Evolutionary conservation across 2,113 vertebrate species (phyloP).

Genomic region (Buteo buteo): DNA sequence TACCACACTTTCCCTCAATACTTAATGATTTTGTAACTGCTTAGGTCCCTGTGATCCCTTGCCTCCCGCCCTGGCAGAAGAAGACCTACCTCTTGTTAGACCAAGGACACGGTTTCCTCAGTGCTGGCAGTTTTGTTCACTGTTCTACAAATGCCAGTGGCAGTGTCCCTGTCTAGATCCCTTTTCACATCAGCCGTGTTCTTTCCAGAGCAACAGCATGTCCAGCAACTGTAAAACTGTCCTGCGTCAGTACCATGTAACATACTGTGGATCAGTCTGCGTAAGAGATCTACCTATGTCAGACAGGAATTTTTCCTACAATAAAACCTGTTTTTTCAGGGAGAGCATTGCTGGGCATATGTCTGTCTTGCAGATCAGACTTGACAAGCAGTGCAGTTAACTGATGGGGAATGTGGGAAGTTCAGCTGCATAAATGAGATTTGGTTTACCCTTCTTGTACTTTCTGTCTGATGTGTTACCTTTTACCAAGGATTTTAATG

Average conservation of each 20-base stretch:
- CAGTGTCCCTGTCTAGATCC: not conserved
- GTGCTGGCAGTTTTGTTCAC: not conserved
- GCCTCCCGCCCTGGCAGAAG: not conserved
- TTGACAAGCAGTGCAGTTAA: not conserved
- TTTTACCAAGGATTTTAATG: not conserved
- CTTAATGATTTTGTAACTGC: not conserved
- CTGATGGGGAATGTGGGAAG: not conserved
- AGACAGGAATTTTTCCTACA: not conserved
- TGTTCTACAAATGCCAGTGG: not conserved
- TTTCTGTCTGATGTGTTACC: not conserved
- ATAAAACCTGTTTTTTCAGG: not conserved
- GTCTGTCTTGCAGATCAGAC: not conserved
- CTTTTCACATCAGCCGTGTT: not conserved
- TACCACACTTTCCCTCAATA: not conserved
- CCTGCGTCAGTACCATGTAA: fast-evolving
- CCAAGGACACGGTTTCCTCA: not conserved
- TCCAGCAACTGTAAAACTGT: not conserved
- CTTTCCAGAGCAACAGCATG: not conserved
- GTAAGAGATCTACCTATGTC: not conserved
- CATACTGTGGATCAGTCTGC: not conserved
- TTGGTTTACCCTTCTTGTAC: not conserved
- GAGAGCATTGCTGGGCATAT: not conserved
- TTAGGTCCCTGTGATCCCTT: not conserved
- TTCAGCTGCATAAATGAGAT: not conserved
- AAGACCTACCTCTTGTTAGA: not conserved